Conservation (phyloP, 1,140 invertebrate species). For the Drosophila subpulchrella region DNA sequence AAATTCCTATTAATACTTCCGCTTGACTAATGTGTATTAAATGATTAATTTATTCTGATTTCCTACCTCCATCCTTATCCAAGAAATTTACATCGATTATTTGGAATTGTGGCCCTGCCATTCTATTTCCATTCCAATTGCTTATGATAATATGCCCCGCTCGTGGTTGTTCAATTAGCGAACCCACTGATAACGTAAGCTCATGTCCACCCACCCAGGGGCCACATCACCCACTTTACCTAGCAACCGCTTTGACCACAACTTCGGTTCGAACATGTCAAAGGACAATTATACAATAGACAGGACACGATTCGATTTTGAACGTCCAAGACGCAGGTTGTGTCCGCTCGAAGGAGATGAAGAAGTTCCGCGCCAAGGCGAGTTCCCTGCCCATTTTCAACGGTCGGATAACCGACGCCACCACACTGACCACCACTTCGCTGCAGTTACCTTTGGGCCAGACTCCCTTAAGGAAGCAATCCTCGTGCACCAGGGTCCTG, state of each 20-base stretch:
- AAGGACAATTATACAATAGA: conserved; percentile 36
- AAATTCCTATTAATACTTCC: background rate
- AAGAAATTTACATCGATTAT: conserved; percentile 27
- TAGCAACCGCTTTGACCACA: conserved; percentile 74
- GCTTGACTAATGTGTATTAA: background rate
- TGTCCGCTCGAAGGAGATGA: conserved; percentile 48
- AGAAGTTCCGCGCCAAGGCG: conserved; percentile 74
- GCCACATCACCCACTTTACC: background rate
- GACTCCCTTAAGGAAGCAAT: conserved; percentile 8
- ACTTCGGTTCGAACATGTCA: conserved; percentile 38
- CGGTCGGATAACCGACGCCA: conserved; percentile 76
- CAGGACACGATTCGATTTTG: conserved; percentile 24
- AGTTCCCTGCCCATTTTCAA: conserved; percentile 78
- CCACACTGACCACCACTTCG: conserved; percentile 63
- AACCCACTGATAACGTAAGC: conserved; percentile 21
- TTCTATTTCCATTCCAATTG: conserved; percentile 8
- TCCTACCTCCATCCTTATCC: background rate
- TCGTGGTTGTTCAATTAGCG: conserved; percentile 44
- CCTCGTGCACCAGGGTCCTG: conserved; percentile 14
- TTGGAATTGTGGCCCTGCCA: conserved; percentile 6
- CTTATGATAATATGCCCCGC: conserved; percentile 19
- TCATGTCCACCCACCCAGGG: background rate
- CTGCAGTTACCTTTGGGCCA: conserved; percentile 54
- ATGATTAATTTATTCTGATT: conserved; percentile 3
- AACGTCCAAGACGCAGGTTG: conserved; percentile 10